These are phyloP conservation scores for Rhopalosiphum nymphaeae DNA, from an alignment of 2,888 invertebrate species.

Conservation along the genomic window DNA sequence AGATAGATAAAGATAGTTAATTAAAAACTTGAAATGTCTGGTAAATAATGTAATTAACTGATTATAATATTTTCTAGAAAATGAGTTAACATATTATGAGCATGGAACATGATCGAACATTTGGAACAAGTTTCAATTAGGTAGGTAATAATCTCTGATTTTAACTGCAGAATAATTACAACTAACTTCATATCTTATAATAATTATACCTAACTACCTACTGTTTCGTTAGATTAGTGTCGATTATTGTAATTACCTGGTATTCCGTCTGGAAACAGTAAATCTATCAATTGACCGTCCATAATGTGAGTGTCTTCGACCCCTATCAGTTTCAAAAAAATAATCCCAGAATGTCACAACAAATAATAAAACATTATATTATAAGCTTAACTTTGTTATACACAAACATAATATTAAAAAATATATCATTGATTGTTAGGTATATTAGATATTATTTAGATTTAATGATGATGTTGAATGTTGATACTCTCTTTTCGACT, in stretches of 20 bases:
- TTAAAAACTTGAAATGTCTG: not conserved
- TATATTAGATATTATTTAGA: not conserved
- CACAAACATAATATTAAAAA: not conserved
- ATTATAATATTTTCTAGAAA: not conserved
- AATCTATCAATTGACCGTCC: slow-evolving; percentile 72
- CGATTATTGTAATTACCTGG: slow-evolving; percentile 70
- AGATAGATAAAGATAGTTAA: not conserved
- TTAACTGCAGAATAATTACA: not conserved
- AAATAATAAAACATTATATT: no score
- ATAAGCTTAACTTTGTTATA: not conserved
- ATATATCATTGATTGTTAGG: not conserved
- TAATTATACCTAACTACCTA: not conserved
- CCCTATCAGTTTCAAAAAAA: not conserved
- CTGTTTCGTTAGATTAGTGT: not conserved
- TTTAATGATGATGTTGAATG: not conserved
- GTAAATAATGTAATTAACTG: not conserved
- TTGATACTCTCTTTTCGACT: not conserved
- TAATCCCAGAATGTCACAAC: not conserved
- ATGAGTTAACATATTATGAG: not conserved
- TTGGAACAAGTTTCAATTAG: not conserved
- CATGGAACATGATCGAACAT: not conserved
- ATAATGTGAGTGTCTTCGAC: slow-evolving; percentile 64
- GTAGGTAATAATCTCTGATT: not conserved
- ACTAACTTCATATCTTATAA: not conserved
- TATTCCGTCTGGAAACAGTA: slow-evolving; percentile 72